Conservation (phyloP, 1,140 invertebrate genomes). For the Papilio helenus region DNA sequence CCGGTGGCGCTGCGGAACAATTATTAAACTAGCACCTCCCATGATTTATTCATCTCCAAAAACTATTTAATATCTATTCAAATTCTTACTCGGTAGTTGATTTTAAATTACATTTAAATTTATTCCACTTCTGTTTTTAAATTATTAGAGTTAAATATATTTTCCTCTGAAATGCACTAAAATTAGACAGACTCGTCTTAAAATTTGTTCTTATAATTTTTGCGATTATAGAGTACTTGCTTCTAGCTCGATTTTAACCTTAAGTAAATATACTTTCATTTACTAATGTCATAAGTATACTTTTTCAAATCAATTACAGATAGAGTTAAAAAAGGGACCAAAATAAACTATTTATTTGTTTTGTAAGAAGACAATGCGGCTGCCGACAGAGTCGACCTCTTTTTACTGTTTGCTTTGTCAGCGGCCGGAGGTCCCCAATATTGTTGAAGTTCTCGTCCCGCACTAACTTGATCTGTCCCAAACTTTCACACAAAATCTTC, state of each 20-base stretch:
- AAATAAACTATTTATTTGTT: slow-evolving; percentile 1
- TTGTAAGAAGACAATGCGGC: not conserved
- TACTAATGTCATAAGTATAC: not conserved
- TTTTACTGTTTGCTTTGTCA: slow-evolving; percentile 18
- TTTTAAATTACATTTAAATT: too few species aligned
- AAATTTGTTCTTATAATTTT: too few species aligned
- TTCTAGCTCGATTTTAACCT: not conserved
- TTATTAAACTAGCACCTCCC: not conserved
- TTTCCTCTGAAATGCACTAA: too few species aligned
- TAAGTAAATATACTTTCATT: not conserved
- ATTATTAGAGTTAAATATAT: too few species aligned
- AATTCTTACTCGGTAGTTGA: too few species aligned
- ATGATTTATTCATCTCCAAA: not conserved
- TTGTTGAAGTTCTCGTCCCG: not conserved
- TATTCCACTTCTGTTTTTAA: too few species aligned
- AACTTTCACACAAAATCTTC: slow-evolving; percentile 2
- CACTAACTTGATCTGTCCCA: not conserved
- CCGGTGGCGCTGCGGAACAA: slow-evolving; percentile 89
- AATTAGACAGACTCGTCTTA: too few species aligned
- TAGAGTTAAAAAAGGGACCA: not conserved
- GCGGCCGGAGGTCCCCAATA: slow-evolving; percentile 8
- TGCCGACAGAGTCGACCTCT: not conserved
- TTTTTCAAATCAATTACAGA: not conserved
- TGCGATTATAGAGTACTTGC: too few species aligned
- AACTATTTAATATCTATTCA: too few species aligned